These are phyloP conservation scores for Spinus pinus DNA, from an alignment of 2,797 vertebrate genomes.

Conservation along the genomic window DNA sequence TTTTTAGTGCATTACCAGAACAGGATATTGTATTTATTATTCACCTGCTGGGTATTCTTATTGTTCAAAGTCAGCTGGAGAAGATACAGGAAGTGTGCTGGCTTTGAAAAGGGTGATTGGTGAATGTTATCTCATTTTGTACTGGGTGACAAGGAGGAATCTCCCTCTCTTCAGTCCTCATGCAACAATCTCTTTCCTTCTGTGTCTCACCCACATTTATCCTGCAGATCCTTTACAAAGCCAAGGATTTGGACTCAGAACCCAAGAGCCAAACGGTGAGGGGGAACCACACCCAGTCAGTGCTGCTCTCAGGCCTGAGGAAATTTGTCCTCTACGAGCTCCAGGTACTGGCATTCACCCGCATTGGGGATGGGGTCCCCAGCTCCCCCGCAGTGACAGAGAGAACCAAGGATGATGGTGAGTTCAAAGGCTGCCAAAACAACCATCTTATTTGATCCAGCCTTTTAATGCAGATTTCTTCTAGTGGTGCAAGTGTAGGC, in stretches of 20 bases:
- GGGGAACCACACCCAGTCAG: conserved; percentile 82
- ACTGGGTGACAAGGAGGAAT: not conserved
- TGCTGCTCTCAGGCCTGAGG: conserved; percentile 80
- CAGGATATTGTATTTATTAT: not conserved
- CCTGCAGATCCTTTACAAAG: conserved; percentile 82
- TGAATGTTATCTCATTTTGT: not conserved
- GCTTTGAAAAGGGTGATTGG: not conserved
- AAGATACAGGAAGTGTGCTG: not conserved
- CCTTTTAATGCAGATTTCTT: not conserved
- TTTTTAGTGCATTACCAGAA: not conserved
- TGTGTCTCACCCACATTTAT: not conserved
- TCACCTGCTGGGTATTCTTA: not conserved
- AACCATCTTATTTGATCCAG: not conserved
- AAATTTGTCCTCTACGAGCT: conserved; percentile 87
- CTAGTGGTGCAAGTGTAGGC: not conserved
- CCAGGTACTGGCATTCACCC: conserved; percentile 88
- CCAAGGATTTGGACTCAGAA: conserved; percentile 75
- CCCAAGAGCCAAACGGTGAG: conserved; percentile 78
- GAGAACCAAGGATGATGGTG: conserved; percentile 91
- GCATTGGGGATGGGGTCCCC: conserved; percentile 85
- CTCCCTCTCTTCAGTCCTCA: not conserved
- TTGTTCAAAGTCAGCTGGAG: not conserved
- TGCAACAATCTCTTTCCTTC: not conserved
- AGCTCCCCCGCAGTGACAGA: conserved; percentile 79
- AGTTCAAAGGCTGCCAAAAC: not conserved